phyloP scores from a whole-genome alignment of 2,888 invertebrate species.

The Drosophila kambysellisi region DNA sequence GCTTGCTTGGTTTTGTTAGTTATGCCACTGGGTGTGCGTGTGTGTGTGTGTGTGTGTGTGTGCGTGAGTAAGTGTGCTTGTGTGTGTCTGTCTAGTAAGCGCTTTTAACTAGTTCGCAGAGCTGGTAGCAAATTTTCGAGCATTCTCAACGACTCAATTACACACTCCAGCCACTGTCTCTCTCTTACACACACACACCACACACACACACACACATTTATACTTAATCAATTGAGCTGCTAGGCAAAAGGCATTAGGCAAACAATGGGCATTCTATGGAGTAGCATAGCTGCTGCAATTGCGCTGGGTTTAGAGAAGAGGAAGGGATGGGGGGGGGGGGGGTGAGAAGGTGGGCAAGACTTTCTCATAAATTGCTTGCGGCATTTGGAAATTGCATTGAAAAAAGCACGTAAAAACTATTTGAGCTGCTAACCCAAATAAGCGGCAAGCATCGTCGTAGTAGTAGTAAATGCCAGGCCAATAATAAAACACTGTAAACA shows the following conservation, averaged over 20 bases:
- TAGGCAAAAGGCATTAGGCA: conserved; percentile 55
- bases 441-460: conserved; percentile 39
- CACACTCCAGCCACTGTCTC: conserved; percentile 43
- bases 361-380: conserved; percentile 74
- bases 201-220: conserved; percentile 13
- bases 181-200: conserved; percentile 16
- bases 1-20: conserved; percentile 9
- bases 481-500: conserved; percentile 53
- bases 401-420: conserved; percentile 76
- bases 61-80: conserved; percentile 21
- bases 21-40: conserved; percentile 8
- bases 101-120: conserved; percentile 69
- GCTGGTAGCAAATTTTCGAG: conserved; percentile 55
- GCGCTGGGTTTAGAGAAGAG: background rate
- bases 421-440: conserved; percentile 80
- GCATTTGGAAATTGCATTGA: conserved; percentile 71
- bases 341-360: conserved; percentile 17
- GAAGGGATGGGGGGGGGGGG: too few relatives aligned
- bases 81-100: conserved; percentile 48
- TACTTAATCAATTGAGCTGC: conserved; percentile 66
- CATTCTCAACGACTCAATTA: conserved; percentile 74
- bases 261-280: conserved; percentile 49
- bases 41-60: conserved; percentile 2
- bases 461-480: conserved; percentile 31
- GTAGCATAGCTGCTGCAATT: conserved; percentile 10